These are phyloP conservation scores for Drosophila ficusphila DNA, from an alignment of 1,140 invertebrate species.

Conservation along the genomic window DNA sequence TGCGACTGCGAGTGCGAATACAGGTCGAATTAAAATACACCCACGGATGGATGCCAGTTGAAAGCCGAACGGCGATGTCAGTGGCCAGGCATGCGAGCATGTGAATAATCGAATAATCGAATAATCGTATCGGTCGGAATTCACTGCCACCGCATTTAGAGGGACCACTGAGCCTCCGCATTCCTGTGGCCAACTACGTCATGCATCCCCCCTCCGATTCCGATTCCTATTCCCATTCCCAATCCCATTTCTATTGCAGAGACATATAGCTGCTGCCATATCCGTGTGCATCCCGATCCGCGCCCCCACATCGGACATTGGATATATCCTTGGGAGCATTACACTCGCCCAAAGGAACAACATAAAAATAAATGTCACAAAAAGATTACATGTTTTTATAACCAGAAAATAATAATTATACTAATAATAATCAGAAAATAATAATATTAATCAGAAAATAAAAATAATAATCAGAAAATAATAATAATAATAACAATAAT, in stretches of 20 bases:
- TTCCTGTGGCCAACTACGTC: constrained; percentile 32
- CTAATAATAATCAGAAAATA: too few relatives aligned
- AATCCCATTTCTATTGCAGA: too few relatives aligned
- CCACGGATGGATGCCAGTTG: neutral
- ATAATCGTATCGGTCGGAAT: constrained; percentile 25
- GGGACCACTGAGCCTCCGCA: constrained; percentile 17
- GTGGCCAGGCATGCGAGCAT: neutral
- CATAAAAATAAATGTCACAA: too few relatives aligned
- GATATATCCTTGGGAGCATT: neutral
- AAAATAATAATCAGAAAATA: too few relatives aligned
- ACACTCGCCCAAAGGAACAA: too few relatives aligned
- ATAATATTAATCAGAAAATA: too few relatives aligned
- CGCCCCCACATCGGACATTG: neutral
- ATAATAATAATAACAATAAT: too few relatives aligned
- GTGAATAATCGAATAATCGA: constrained; percentile 27
- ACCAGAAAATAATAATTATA: too few relatives aligned
- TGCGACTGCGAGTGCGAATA: too few relatives aligned
- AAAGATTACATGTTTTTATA: too few relatives aligned
- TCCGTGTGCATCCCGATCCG: neutral
- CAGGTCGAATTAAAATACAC: neutral
- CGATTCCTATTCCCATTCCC: too few relatives aligned
- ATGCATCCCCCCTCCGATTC: constrained; percentile 5
- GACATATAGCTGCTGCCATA: neutral
- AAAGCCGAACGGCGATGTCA: neutral
- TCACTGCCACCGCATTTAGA: constrained; percentile 19